Evolutionary conservation across 2,888 invertebrate species (phyloP).

Genomic region (Sesamia inferens): DNA sequence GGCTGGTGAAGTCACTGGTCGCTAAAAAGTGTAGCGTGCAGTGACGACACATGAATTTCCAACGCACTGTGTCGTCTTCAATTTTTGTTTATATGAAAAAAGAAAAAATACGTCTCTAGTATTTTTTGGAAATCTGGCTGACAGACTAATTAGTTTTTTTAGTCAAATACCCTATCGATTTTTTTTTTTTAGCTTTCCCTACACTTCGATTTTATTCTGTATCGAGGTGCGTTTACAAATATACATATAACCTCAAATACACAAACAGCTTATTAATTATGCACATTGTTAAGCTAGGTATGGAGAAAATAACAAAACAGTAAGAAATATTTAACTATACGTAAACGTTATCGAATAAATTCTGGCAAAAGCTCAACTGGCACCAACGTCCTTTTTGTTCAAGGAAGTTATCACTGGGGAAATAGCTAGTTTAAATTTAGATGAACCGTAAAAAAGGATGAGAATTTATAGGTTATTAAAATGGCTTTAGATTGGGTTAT

Average conservation of each 20-base stretch:
- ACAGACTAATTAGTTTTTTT: too few species aligned
- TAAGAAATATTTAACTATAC: constrained; percentile 3
- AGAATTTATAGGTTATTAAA: constrained; percentile 51
- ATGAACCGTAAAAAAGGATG: constrained; percentile 21
- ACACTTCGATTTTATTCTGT: neutral
- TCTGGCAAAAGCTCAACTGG: constrained; percentile 60
- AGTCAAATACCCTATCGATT: too few species aligned
- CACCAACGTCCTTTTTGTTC: constrained; percentile 26
- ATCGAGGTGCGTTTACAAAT: too few species aligned
- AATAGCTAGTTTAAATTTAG: constrained; percentile 37
- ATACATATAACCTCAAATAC: neutral
- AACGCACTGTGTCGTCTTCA: too few species aligned
- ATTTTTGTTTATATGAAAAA: too few species aligned
- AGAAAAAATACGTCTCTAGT: too few species aligned
- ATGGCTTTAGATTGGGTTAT: constrained; percentile 22
- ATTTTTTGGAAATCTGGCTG: too few species aligned
- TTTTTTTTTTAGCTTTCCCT: too few species aligned
- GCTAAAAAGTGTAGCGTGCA: too few species aligned
- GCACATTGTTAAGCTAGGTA: neutral
- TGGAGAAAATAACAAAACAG: neutral
- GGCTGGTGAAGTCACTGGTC: too few species aligned
- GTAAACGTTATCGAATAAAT: constrained; percentile 14
- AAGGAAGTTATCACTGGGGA: constrained; percentile 35
- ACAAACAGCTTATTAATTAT: neutral
- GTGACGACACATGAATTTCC: too few species aligned